Conservation (phyloP, 2,113 vertebrate species). For the Anolis carolinensis region DNA sequence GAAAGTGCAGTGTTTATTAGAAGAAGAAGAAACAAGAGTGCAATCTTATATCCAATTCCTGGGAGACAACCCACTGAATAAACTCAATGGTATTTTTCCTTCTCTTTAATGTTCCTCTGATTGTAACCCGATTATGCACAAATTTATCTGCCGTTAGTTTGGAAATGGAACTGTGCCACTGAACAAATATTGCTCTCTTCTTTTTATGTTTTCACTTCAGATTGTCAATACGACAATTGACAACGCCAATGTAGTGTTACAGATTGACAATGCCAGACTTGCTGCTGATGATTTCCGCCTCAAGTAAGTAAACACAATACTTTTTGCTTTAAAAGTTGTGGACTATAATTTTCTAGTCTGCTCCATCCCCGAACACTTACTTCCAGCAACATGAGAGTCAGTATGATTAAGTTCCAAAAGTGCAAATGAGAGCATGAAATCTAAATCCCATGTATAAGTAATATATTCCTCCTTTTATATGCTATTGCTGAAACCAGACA, state of each 20-base stretch:
- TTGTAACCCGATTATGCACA: neutral
- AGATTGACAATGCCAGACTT: slow-evolving; percentile 85
- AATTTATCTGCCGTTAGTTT: neutral
- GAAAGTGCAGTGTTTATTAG: neutral
- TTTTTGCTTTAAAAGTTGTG: neutral
- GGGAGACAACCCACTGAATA: neutral
- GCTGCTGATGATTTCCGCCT: slow-evolving; percentile 87
- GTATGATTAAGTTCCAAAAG: neutral
- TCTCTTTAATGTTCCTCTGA: neutral
- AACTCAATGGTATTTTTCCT: neutral
- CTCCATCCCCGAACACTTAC: neutral
- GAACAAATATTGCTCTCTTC: neutral
- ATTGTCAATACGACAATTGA: slow-evolving; percentile 71
- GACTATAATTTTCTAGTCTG: neutral
- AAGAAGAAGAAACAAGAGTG: neutral
- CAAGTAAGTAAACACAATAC: slow-evolving; percentile 76
- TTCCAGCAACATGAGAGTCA: neutral
- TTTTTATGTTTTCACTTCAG: slow-evolving; percentile 60
- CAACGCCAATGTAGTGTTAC: slow-evolving; percentile 79
- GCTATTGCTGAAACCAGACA: neutral
- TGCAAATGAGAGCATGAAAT: neutral
- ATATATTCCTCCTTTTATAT: no score
- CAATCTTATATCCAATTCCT: neutral
- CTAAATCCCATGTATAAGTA: neutral
- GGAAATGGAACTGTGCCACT: neutral